phyloP scores from a whole-genome alignment of 2,888 invertebrate species.

The Ophraella communa region DNA sequence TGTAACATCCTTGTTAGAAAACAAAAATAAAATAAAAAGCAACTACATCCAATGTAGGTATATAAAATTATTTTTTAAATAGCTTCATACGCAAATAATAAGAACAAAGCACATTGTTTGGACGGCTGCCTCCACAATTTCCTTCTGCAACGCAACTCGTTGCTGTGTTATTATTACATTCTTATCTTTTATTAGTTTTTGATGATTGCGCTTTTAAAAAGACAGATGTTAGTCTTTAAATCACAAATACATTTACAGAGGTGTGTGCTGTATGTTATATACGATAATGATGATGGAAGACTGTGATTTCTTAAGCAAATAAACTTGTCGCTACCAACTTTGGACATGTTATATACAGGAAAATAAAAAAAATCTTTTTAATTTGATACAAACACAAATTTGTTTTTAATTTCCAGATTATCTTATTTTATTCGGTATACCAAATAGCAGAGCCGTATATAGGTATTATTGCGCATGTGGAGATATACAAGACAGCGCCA shows the following conservation, averaged over 20 bases:
- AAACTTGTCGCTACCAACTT: not conserved
- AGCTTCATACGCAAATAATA: slow-evolving; percentile 27
- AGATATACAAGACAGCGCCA: too few species aligned
- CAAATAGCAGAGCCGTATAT: too few species aligned
- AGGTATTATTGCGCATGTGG: too few species aligned
- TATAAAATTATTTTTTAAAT: slow-evolving; percentile 16
- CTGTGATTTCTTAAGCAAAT: not conserved
- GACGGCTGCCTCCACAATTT: slow-evolving; percentile 9
- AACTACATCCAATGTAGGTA: slow-evolving; percentile 1
- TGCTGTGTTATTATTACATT: slow-evolving; percentile 14
- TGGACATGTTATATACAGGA: not conserved
- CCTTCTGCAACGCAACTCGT: slow-evolving; percentile 6
- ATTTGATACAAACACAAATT: too few species aligned
- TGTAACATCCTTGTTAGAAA: slow-evolving; percentile 23
- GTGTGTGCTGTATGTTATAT: not conserved
- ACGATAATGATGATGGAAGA: not conserved
- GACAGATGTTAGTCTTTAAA: slow-evolving; percentile 10
- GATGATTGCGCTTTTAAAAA: slow-evolving; percentile 1
- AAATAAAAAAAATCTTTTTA: too few species aligned
- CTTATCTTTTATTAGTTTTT: slow-evolving; percentile 16
- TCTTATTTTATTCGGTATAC: too few species aligned
- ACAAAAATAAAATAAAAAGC: slow-evolving; percentile 7
- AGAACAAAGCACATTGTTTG: slow-evolving; percentile 24
- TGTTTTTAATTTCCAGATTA: too few species aligned
- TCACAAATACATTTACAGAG: slow-evolving; percentile 1